Percentiles rank a stretch among this genome's conserved stretches.
These are phyloP conservation scores for Dicentrarchus labrax DNA, from an alignment of 2,113 vertebrate species.

Conservation along the genomic window DNA sequence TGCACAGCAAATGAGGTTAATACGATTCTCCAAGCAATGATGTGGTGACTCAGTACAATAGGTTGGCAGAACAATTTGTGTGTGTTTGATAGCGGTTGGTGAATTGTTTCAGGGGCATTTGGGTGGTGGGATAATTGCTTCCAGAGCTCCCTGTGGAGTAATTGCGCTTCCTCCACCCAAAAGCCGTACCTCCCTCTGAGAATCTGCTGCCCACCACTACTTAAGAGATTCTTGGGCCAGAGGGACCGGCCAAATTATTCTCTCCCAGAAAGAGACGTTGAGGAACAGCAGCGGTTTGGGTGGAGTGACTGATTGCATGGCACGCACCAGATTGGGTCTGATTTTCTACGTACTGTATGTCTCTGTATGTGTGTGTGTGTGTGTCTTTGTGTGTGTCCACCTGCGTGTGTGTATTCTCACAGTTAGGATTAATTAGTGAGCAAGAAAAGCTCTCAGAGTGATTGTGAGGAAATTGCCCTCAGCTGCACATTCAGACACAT, in stretches of 20 bases:
- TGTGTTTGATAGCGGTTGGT: slow-evolving; percentile 59
- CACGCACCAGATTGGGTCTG: background rate
- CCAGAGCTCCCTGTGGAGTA: slow-evolving; percentile 81
- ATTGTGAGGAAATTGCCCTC: slow-evolving; percentile 75
- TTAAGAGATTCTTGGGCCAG: slow-evolving; percentile 52
- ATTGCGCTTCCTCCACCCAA: slow-evolving; percentile 73
- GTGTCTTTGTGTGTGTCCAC: slow-evolving; percentile 39
- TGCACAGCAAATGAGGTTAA: slow-evolving; percentile 61
- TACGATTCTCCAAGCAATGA: slow-evolving; percentile 54
- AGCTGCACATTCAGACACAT: slow-evolving; percentile 64
- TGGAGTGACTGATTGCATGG: slow-evolving; percentile 47
- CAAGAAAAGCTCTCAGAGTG: slow-evolving; percentile 51
- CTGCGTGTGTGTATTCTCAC: slow-evolving; percentile 41
- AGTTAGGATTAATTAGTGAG: slow-evolving; percentile 61
- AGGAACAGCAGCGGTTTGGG: slow-evolving; percentile 44
- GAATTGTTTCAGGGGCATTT: slow-evolving; percentile 73
- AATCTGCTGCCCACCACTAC: slow-evolving; percentile 65
- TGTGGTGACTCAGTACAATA: slow-evolving; percentile 69
- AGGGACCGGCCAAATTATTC: slow-evolving; percentile 57
- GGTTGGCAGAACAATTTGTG: slow-evolving; percentile 54
- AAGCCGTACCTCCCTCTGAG: slow-evolving; percentile 61
- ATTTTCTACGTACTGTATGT: background rate
- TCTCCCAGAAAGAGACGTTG: slow-evolving; percentile 44
- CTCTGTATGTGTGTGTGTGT: background rate
- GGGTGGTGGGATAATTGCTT: slow-evolving; percentile 80